Conservation (phyloP, 2,113 vertebrate genomes). For the Campylorhamphus procurvoides region DNA sequence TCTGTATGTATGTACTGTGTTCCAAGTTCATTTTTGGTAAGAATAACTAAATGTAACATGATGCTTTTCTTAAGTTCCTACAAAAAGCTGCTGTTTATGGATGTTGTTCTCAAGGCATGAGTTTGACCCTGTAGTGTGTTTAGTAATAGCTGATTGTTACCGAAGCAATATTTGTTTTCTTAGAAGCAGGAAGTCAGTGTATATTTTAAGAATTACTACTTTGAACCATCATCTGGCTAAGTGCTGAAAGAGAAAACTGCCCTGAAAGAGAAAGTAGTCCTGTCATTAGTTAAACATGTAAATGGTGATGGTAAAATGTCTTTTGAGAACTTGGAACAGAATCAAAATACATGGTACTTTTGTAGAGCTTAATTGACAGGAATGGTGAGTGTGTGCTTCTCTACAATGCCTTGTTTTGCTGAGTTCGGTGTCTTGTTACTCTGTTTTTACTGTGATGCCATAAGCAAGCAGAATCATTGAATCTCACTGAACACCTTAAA, state of each 20-base stretch:
- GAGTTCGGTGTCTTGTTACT: not conserved
- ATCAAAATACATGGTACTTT: not conserved
- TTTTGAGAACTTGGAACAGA: not conserved
- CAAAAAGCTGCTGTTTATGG: not conserved
- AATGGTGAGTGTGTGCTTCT: not conserved
- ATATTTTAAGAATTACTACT: not conserved
- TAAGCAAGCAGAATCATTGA: not conserved
- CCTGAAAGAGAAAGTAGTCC: not conserved
- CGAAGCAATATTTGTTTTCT: not conserved
- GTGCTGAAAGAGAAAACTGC: not conserved
- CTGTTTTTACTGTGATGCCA: not conserved
- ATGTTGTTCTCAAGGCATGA: not conserved
- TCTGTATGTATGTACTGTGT: fast-evolving
- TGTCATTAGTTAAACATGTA: not conserved
- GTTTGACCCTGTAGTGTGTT: not conserved
- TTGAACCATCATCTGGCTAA: not conserved
- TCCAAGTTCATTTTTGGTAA: not conserved
- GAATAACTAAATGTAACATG: not conserved
- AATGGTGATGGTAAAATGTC: not conserved
- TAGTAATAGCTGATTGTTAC: not conserved
- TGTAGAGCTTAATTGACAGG: not conserved
- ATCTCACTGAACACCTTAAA: not conserved
- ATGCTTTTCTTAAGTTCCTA: not conserved
- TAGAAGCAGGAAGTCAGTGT: not conserved
- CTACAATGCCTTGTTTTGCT: not conserved